Evolutionary conservation across 2,888 invertebrate genomes (phyloP).

Genomic region (Dasysyrphus albostriatus): DNA sequence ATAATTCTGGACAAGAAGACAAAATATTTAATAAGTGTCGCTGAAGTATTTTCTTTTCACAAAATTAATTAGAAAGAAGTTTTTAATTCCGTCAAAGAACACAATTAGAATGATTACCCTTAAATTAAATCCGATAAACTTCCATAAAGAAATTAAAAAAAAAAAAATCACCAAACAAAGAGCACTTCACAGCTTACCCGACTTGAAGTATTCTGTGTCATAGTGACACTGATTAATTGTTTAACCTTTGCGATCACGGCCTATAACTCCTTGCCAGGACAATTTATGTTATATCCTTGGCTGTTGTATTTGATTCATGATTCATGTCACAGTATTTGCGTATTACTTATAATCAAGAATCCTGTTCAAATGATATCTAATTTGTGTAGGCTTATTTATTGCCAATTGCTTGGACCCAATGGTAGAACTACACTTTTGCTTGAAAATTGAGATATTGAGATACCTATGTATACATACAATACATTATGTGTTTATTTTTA

Average conservation of each 20-base stretch:
- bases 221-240: slow-evolving; percentile 39
- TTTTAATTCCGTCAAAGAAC: slow-evolving; percentile 9
- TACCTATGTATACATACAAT: not conserved
- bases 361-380: not conserved
- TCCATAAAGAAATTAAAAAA: not conserved
- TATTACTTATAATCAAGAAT: slow-evolving; percentile 5
- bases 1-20: not conserved
- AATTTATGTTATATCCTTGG: not conserved
- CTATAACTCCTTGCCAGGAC: not conserved
- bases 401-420: not conserved
- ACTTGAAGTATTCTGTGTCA: not conserved
- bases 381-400: slow-evolving; percentile 7
- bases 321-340: not conserved
- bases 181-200: not conserved
- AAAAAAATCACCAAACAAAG: slow-evolving; percentile 5
- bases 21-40: slow-evolving; percentile 14
- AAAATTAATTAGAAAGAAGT: slow-evolving; percentile 25
- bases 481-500: not conserved
- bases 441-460: not conserved
- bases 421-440: not conserved
- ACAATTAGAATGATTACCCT: not conserved
- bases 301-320: not conserved
- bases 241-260: slow-evolving; percentile 11
- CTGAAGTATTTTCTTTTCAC: slow-evolving; percentile 14
- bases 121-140: not conserved